These are phyloP conservation scores for Labeo rohita DNA, from an alignment of 2,113 vertebrate species.

Conservation along the genomic window DNA sequence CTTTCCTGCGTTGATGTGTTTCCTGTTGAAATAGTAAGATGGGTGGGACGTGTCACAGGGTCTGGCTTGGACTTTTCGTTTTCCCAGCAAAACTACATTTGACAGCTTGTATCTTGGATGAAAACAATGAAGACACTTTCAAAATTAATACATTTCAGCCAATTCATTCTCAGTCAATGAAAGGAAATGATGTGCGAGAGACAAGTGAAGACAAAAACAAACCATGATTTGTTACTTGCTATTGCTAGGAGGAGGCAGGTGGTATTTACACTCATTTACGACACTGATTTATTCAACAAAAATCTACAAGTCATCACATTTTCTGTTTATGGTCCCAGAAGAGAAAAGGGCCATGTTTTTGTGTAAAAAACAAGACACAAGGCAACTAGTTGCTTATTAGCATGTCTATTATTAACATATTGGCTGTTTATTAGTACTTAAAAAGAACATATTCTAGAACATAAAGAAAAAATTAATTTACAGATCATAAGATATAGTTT, in stretches of 20 bases:
- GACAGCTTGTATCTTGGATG: background rate
- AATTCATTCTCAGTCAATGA: background rate
- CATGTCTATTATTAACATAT: too few species aligned
- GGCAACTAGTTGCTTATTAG: too few species aligned
- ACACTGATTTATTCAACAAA: conserved; percentile 3
- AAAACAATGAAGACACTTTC: background rate
- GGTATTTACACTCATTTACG: background rate
- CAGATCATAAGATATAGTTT: too few species aligned
- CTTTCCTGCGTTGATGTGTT: background rate
- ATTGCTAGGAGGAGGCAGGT: background rate
- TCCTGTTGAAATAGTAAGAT: background rate
- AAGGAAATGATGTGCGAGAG: background rate
- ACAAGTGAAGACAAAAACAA: background rate
- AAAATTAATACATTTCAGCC: background rate
- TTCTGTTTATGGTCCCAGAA: background rate
- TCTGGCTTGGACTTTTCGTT: background rate
- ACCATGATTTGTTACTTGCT: conserved; percentile 4
- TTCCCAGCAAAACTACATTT: conserved; percentile 9
- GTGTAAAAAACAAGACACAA: background rate
- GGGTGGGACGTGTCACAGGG: background rate
- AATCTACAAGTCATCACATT: conserved; percentile 1
- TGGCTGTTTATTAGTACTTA: too few species aligned
- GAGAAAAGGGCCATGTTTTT: background rate
- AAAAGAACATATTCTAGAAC: too few species aligned
- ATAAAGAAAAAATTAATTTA: too few species aligned